Conservation (phyloP, 2,113 vertebrate genomes). For the Poecile atricapillus region DNA sequence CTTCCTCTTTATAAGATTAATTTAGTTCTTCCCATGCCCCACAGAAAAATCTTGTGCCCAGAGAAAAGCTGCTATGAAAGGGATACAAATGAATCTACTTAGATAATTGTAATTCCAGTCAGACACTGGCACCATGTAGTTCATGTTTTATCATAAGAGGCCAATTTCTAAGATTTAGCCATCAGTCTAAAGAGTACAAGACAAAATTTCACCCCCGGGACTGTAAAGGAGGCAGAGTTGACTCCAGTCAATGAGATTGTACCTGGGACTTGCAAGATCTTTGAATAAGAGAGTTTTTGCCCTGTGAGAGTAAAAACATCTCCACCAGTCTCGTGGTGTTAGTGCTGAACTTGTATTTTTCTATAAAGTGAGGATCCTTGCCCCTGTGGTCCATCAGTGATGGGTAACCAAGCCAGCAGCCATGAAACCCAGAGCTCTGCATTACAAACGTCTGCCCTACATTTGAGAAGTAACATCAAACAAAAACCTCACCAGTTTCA, state of each 20-base stretch:
- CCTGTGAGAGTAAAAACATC: not conserved
- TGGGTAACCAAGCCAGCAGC: not conserved
- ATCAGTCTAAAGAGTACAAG: not conserved
- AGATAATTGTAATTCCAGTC: constrained; percentile 66
- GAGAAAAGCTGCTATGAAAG: constrained; percentile 38
- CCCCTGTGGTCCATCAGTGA: not conserved
- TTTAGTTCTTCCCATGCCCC: constrained; percentile 56
- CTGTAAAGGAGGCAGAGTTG: not conserved
- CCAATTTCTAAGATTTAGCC: not conserved
- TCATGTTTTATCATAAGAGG: constrained; percentile 57
- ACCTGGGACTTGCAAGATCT: not conserved
- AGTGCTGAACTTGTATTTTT: not conserved
- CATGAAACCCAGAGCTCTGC: accelerated
- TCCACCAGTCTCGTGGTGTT: not conserved
- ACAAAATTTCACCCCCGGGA: not conserved
- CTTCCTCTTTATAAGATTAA: constrained; percentile 65
- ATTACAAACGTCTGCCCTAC: not conserved
- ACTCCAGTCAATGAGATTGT: accelerated
- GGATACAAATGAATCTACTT: constrained; percentile 61
- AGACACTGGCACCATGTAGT: constrained; percentile 51
- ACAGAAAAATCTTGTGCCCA: constrained; percentile 38
- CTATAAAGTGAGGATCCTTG: not conserved
- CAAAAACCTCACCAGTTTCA: not conserved
- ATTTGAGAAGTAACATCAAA: constrained; percentile 12
- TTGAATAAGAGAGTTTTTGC: not conserved